Evolutionary conservation across 2,888 invertebrate species (phyloP).

Genomic region (Polyploca ridens): DNA sequence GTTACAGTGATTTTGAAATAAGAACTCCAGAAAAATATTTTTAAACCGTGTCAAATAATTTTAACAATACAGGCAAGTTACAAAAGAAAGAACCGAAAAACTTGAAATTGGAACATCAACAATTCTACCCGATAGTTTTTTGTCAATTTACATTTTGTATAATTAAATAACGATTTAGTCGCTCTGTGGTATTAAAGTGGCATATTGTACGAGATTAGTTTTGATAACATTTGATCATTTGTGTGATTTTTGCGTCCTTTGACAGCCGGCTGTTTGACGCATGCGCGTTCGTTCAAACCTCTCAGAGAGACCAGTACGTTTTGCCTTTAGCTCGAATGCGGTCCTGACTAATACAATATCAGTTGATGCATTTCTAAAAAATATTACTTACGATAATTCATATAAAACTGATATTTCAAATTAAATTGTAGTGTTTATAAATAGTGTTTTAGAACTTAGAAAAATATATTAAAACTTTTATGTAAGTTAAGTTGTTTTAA

Average conservation of each 20-base stretch:
- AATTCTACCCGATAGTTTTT: too few relatives aligned
- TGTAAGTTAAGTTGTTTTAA: conserved; percentile 17
- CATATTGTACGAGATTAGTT: neutral
- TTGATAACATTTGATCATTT: conserved; percentile 13
- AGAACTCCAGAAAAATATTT: too few relatives aligned
- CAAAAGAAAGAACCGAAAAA: too few relatives aligned
- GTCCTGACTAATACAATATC: conserved; percentile 20
- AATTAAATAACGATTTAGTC: neutral
- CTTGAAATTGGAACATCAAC: too few relatives aligned
- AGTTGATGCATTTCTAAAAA: neutral
- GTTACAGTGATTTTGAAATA: too few relatives aligned
- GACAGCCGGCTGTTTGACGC: conserved; percentile 23
- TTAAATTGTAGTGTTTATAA: neutral
- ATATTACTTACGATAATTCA: neutral
- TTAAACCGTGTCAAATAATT: too few relatives aligned
- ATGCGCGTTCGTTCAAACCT: conserved; percentile 27
- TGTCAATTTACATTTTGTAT: neutral
- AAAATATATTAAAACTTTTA: conserved; percentile 2
- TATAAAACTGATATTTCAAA: neutral
- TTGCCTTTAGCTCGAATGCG: conserved; percentile 32
- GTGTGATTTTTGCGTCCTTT: conserved; percentile 27
- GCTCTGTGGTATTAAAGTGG: neutral
- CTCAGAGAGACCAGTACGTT: conserved; percentile 39
- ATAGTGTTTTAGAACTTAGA: neutral
- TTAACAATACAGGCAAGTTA: too few relatives aligned